Evolutionary conservation across 2,113 vertebrate genomes (phyloP).

Genomic region (Spheniscus mendiculus): DNA sequence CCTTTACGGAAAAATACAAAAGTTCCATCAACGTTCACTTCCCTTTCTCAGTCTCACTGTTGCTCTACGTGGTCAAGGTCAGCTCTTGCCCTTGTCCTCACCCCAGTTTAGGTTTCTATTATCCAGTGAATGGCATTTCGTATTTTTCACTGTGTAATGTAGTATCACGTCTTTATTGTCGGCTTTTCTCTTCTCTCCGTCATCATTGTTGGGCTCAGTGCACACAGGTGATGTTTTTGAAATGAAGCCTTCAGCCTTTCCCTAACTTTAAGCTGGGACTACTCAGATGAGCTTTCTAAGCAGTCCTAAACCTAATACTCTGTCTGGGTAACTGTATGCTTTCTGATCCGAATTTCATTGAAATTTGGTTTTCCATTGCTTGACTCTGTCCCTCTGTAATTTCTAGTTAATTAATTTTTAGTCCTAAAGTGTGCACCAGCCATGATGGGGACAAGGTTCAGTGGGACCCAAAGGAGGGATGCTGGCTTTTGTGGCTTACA

Average conservation of each 20-base stretch:
- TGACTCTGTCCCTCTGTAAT: background rate
- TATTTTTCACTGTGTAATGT: background rate
- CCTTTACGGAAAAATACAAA: background rate
- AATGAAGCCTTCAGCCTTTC: background rate
- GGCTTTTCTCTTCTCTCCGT: background rate
- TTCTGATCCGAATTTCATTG: background rate
- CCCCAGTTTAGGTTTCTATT: background rate
- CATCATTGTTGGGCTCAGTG: background rate
- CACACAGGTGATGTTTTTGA: background rate
- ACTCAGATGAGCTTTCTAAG: background rate
- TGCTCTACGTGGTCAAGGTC: background rate
- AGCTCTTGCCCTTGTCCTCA: background rate
- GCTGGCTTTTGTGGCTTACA: background rate
- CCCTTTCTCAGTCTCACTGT: background rate
- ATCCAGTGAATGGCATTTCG: background rate
- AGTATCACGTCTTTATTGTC: background rate
- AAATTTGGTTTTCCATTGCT: background rate
- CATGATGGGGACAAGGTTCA: background rate
- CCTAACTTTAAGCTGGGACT: background rate
- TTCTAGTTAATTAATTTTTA: background rate
- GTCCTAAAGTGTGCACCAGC: background rate
- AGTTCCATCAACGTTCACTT: background rate
- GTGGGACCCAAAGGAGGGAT: background rate
- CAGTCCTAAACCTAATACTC: background rate
- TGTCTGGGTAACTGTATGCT: background rate